Evolutionary conservation across 2,113 vertebrate genomes (phyloP).

Genomic region (Cottus gobio): DNA sequence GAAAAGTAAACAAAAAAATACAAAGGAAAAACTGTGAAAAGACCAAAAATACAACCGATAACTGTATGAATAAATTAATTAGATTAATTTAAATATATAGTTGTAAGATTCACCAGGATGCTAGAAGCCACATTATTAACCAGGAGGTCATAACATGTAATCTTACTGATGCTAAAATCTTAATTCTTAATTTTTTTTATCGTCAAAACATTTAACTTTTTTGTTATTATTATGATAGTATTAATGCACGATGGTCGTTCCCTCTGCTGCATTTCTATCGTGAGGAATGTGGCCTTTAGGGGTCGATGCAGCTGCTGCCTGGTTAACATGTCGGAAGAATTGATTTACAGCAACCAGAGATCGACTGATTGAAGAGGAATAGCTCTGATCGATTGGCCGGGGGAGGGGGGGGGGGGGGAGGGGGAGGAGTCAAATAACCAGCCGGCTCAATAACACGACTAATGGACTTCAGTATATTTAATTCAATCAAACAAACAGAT

Average conservation of each 20-base stretch:
- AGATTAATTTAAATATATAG: not conserved
- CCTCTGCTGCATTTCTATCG: not conserved
- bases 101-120: not conserved
- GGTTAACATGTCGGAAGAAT: not conserved
- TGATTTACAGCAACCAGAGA: constrained; percentile 4
- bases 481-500: not conserved
- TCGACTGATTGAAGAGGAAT: constrained; percentile 28
- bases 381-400: not conserved
- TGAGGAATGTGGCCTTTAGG: not conserved
- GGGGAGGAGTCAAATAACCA: not conserved
- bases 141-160: not conserved
- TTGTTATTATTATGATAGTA: too few species aligned
- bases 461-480: constrained; percentile 4
- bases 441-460: not conserved
- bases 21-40: too few species aligned
- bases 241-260: not conserved
- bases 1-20: not conserved
- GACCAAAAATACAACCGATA: not conserved
- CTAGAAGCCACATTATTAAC: not conserved
- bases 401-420: not conserved
- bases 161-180: not conserved
- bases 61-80: not conserved
- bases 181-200: too few species aligned
- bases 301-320: constrained; percentile 17
- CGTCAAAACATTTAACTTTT: too few species aligned